Conservation (phyloP, 2,113 vertebrate species). For the Chrysemys picta region DNA sequence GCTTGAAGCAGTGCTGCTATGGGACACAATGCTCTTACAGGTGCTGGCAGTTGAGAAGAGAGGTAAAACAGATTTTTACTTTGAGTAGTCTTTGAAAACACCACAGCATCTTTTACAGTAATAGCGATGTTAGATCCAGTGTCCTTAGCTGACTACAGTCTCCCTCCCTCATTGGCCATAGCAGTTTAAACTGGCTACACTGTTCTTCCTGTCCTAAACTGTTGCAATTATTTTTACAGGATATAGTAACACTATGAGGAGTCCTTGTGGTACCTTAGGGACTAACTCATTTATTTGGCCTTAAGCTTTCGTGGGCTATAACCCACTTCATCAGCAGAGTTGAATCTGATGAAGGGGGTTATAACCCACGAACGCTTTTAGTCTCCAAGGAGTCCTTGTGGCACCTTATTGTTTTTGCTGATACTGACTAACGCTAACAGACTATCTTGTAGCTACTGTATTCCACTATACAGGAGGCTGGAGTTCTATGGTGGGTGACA, state of each 20-base stretch:
- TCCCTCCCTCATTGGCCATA: fast-evolving
- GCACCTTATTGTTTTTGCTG: too few relatives aligned
- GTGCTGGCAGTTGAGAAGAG: fast-evolving
- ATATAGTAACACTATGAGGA: too few relatives aligned
- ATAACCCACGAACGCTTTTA: too few relatives aligned
- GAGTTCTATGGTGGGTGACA: fast-evolving
- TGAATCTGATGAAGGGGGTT: too few relatives aligned
- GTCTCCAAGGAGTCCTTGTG: too few relatives aligned
- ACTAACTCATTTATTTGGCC: too few relatives aligned
- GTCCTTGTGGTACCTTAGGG: too few relatives aligned
- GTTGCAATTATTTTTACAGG: too few relatives aligned
- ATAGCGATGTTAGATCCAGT: neutral
- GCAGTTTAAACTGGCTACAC: fast-evolving
- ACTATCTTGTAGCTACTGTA: neutral
- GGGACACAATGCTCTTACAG: neutral
- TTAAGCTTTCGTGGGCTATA: too few relatives aligned
- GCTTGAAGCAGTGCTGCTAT: neutral
- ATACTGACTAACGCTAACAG: too few relatives aligned
- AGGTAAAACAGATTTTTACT: neutral
- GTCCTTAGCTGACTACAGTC: fast-evolving
- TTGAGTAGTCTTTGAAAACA: neutral
- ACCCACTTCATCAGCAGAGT: too few relatives aligned
- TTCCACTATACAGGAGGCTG: fast-evolving
- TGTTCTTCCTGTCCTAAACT: neutral
- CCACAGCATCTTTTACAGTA: neutral